Conservation (phyloP, 1,140 invertebrate genomes). For the Nautilus pompilius region DNA sequence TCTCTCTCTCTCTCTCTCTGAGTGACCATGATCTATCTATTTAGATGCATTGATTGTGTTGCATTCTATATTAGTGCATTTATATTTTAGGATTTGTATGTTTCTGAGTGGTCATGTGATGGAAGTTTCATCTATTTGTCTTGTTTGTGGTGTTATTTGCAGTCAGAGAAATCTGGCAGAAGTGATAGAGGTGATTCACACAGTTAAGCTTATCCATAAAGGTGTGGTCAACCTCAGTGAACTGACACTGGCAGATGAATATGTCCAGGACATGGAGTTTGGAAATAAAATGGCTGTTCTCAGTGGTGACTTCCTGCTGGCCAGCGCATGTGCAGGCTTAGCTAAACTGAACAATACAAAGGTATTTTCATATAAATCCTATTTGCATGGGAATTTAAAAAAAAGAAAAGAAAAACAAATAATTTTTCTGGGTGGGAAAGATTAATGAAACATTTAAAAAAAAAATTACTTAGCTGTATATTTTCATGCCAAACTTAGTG, state of each 20-base stretch:
- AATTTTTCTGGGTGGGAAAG: no score
- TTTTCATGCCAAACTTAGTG: no score
- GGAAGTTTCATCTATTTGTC: not conserved
- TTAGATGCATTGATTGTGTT: no score
- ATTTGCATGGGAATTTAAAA: no score
- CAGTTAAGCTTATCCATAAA: slow-evolving; percentile 51
- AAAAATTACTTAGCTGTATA: no score
- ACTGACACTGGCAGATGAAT: slow-evolving; percentile 45
- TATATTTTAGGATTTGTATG: not conserved
- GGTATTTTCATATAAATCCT: slow-evolving; percentile 60
- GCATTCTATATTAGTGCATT: not conserved
- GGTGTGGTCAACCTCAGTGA: slow-evolving; percentile 71
- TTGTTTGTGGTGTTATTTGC: slow-evolving; percentile 13
- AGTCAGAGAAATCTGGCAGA: slow-evolving; percentile 57
- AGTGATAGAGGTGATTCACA: slow-evolving; percentile 55
- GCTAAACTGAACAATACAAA: slow-evolving; percentile 73
- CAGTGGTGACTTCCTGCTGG: slow-evolving; percentile 87
- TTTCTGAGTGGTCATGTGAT: not conserved
- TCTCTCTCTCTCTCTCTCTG: no score
- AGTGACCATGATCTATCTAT: no score
- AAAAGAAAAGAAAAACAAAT: no score
- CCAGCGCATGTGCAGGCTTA: slow-evolving; percentile 83
- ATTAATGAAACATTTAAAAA: no score
- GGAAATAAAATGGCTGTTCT: slow-evolving; percentile 93
- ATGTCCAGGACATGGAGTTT: slow-evolving; percentile 77